Percentiles rank a stretch among this genome's conserved stretches.
Conservation (phyloP, 1,140 invertebrate species). For the Aphidius ervi region DNA sequence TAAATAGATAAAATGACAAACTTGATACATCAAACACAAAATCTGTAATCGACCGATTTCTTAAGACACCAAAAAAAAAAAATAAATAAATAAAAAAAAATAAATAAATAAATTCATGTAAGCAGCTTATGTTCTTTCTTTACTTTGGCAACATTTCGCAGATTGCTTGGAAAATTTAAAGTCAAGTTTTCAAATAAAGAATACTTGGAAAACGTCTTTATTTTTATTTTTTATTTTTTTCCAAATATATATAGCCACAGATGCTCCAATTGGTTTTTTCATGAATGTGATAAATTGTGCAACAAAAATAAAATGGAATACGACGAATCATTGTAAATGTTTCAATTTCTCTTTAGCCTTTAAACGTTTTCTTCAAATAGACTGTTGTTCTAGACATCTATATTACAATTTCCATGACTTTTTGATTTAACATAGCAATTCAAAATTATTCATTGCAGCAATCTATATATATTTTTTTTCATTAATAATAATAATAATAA, state of each 20-base stretch:
- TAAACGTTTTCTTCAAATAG: no score
- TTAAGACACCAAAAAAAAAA: not conserved
- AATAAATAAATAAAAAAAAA: no score
- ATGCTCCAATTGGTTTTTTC: not conserved
- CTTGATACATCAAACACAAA: not conserved
- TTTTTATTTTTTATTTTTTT: not conserved
- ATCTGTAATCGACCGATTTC: slow-evolving; percentile 1
- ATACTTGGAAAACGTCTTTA: not conserved
- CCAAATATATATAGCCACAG: not conserved
- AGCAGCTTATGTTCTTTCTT: slow-evolving; percentile 1
- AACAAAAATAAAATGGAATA: not conserved
- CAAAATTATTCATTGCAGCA: no score
- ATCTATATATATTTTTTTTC: no score
- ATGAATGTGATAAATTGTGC: not conserved
- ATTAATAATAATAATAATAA: no score
- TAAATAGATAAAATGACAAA: not conserved
- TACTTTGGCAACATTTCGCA: slow-evolving; percentile 16
- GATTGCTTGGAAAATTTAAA: slow-evolving; percentile 33
- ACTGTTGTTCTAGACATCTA: no score
- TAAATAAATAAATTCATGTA: not conserved
- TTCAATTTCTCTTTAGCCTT: not conserved
- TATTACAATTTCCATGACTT: no score
- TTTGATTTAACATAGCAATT: no score
- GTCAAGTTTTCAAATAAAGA: slow-evolving; percentile 11
- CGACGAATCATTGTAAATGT: not conserved